Evolutionary conservation across 2,113 vertebrate genomes (phyloP).

Genomic region (Alosa alosa): DNA sequence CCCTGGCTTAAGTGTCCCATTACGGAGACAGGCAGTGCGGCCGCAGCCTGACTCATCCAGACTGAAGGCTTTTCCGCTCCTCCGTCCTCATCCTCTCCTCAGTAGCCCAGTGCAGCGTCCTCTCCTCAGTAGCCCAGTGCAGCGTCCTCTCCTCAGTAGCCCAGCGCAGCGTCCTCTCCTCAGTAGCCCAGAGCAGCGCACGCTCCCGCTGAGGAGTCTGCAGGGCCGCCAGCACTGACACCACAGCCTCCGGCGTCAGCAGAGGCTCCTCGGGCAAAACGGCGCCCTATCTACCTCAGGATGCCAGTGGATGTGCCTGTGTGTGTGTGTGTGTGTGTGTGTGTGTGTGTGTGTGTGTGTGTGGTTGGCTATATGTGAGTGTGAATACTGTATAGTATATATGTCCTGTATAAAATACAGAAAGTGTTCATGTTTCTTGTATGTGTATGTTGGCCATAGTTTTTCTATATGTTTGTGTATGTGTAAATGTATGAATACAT

Average conservation of each 20-base stretch:
- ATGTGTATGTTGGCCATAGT: too few species aligned
- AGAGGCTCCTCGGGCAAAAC: not conserved
- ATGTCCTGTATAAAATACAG: too few species aligned
- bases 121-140: too few species aligned
- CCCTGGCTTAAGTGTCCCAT: not conserved
- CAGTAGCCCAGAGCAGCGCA: not conserved
- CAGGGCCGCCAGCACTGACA: not conserved
- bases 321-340: constrained; percentile 1
- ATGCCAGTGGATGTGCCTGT: not conserved
- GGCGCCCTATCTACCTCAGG: not conserved
- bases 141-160: too few species aligned
- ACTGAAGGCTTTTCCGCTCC: constrained; percentile 5
- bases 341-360: not conserved
- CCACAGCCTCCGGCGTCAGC: not conserved
- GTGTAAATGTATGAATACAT: not conserved
- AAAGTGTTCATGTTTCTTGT: too few species aligned
- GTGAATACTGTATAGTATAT: too few species aligned
- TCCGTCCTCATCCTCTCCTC: not conserved
- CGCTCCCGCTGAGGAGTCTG: not conserved
- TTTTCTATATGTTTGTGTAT: not conserved
- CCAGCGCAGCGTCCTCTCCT: not conserved
- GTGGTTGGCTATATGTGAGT: too few species aligned
- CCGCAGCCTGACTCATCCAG: constrained; percentile 2
- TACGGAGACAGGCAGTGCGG: not conserved
- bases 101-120: too few species aligned